Conservation (phyloP, 2,888 invertebrate species). For the Drosophila vallismaia region DNA sequence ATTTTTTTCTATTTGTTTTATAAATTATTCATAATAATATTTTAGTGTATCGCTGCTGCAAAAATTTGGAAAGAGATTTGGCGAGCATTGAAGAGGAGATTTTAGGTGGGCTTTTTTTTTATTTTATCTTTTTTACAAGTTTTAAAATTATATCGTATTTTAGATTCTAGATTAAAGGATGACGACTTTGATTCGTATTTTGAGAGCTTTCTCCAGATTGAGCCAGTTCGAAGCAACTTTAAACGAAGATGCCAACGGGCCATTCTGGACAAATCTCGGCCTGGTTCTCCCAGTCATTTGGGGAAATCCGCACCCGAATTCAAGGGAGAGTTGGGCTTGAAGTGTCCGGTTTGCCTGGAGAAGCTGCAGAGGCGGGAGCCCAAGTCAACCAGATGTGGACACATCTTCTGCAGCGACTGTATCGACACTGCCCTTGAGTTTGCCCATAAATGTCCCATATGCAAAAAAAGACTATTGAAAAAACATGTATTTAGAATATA, state of each 20-base stretch:
- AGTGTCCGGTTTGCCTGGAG: conserved; percentile 52
- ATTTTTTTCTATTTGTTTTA: not conserved
- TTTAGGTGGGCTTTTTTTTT: not conserved
- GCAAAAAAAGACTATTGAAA: conserved; percentile 35
- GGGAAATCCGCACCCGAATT: not conserved
- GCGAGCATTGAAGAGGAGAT: not conserved
- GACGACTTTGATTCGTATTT: not conserved
- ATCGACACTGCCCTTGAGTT: conserved; percentile 43
- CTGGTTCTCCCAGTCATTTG: not conserved
- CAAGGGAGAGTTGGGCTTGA: conserved; percentile 8
- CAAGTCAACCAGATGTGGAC: conserved; percentile 52
- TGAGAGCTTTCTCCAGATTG: not conserved
- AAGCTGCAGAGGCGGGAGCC: conserved; percentile 43
- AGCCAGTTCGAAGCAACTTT: not conserved
- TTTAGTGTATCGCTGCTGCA: conserved; percentile 35
- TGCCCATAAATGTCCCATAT: conserved; percentile 53
- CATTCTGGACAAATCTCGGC: conserved; percentile 1
- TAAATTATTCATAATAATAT: too few relatives aligned
- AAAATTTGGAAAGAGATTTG: conserved; percentile 13
- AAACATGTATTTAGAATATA: conserved; percentile 44
- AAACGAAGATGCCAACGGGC: not conserved
- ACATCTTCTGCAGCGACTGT: conserved; percentile 56
- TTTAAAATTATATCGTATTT: not conserved
- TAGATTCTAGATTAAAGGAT: not conserved
- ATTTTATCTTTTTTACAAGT: not conserved